Evolutionary conservation across 2,888 invertebrate species (phyloP).

Genomic region (Mellilla xanthometata): DNA sequence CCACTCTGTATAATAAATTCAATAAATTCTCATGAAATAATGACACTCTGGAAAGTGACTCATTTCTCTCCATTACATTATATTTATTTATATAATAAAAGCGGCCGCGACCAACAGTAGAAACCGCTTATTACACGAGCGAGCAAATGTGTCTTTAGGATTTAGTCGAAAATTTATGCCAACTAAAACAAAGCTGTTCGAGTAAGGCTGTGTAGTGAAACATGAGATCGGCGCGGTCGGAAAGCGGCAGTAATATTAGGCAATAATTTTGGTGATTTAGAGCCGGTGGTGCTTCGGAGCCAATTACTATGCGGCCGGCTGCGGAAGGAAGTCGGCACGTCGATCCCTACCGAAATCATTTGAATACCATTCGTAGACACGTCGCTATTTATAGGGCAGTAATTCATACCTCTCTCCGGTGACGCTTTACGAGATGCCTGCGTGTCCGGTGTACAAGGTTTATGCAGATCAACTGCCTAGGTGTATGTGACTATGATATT

Average conservation of each 20-base stretch:
- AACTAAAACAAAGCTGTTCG: constrained; percentile 62
- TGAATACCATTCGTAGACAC: constrained; percentile 70
- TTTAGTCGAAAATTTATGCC: constrained; percentile 57
- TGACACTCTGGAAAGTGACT: constrained; percentile 17
- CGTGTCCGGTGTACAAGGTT: constrained; percentile 54
- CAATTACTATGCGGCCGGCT: constrained; percentile 75
- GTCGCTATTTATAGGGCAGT: constrained; percentile 70
- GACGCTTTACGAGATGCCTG: constrained; percentile 69
- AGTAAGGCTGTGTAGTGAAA: constrained; percentile 47
- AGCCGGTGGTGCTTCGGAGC: constrained; percentile 57
- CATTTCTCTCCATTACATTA: constrained; percentile 22
- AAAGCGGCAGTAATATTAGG: constrained; percentile 70
- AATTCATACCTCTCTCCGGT: constrained; percentile 65
- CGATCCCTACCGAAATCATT: constrained; percentile 77
- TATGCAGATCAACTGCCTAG: constrained; percentile 58
- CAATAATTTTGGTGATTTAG: constrained; percentile 81
- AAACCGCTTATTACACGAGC: constrained; percentile 38
- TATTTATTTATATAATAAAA: constrained; percentile 30
- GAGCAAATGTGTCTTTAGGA: constrained; percentile 45
- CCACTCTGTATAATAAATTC: constrained; percentile 15
- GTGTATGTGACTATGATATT: constrained; percentile 39
- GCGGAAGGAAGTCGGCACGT: constrained; percentile 76
- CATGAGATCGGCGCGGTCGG: constrained; percentile 66
- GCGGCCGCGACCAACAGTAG: constrained; percentile 16
- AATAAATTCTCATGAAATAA: constrained; percentile 19